phyloP scores from a whole-genome alignment of 2,113 vertebrate genomes.

The Poicephalus gulielmi region DNA sequence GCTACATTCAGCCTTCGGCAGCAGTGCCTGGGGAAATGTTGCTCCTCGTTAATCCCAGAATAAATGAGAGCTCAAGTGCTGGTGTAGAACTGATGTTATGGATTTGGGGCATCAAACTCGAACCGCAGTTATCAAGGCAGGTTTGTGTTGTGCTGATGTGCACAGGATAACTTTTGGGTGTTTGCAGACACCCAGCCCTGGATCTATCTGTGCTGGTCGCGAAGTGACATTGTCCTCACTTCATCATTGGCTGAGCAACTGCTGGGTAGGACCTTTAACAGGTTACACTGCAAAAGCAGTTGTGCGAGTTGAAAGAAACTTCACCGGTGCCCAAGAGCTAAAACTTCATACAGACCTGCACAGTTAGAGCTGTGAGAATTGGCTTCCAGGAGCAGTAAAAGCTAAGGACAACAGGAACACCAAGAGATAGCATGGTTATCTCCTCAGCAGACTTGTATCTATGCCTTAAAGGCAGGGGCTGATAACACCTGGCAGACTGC shows the following conservation, averaged over 20 bases:
- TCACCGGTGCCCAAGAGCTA: background rate
- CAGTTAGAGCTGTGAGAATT: background rate
- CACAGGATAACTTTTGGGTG: background rate
- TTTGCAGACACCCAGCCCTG: background rate
- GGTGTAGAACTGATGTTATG: background rate
- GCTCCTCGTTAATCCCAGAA: background rate
- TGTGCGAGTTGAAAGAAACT: background rate
- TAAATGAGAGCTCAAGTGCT: background rate
- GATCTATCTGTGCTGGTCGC: background rate
- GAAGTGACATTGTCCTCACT: accelerated
- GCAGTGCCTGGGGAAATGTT: background rate
- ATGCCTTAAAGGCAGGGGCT: background rate
- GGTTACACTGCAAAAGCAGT: background rate
- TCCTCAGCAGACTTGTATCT: background rate
- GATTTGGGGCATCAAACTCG: background rate
- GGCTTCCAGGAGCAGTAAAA: background rate
- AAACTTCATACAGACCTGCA: background rate
- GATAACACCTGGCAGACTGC: background rate
- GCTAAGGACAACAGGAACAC: background rate
- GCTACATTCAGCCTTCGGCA: background rate
- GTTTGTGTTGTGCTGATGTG: background rate
- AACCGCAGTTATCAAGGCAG: background rate
- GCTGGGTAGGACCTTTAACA: background rate
- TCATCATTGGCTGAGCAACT: background rate
- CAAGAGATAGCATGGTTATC: background rate